Conservation (phyloP, 2,888 invertebrate species). For the Phortica okadai region DNA sequence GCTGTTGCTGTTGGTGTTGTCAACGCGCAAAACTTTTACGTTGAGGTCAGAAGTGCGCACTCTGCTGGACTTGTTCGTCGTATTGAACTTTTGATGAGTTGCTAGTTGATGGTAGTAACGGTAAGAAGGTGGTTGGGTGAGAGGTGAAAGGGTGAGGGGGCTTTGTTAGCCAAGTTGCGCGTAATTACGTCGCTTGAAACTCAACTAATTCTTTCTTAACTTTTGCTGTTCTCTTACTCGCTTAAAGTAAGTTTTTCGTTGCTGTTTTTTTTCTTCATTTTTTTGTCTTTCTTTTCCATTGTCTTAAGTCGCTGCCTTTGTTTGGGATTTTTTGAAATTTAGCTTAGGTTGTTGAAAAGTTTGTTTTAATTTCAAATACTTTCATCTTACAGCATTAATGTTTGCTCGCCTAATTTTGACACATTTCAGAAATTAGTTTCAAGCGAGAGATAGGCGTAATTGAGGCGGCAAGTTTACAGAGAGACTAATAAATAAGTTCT, state of each 20-base stretch:
- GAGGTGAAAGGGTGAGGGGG: neutral
- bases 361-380: too few species aligned
- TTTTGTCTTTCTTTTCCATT: conserved; percentile 5
- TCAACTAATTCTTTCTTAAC: conserved; percentile 21
- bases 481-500: too few species aligned
- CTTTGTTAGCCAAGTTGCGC: conserved; percentile 55
- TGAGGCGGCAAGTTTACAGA: too few species aligned
- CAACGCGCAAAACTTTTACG: neutral
- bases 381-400: too few species aligned
- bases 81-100: neutral
- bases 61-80: neutral
- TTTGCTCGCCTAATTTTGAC: too few species aligned
- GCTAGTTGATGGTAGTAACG: too few species aligned
- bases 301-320: neutral
- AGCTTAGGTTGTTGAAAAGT: neutral
- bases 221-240: conserved; percentile 34
- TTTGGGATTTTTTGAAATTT: neutral
- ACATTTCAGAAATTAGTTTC: too few species aligned
- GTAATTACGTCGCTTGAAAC: conserved; percentile 58
- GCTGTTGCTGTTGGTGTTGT: neutral
- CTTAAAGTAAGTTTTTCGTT: conserved; percentile 32
- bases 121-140: too few species aligned
- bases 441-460: too few species aligned
- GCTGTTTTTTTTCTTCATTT: conserved; percentile 29
- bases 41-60: conserved; percentile 2